Conservation (phyloP, 2,888 invertebrate species). For the Parochlus steinenii region DNA sequence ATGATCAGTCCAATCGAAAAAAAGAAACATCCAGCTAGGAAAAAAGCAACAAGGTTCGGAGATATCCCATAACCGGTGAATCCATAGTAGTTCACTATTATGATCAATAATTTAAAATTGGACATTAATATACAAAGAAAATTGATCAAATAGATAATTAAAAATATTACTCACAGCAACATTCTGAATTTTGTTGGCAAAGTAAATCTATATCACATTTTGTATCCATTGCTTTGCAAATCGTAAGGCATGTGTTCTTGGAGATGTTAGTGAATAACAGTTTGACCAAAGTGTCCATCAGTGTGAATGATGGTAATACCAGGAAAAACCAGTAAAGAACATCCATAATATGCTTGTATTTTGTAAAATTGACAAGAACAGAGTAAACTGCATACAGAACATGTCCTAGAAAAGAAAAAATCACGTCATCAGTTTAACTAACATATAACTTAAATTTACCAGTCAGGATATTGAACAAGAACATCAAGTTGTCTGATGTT, state of each 20-base stretch:
- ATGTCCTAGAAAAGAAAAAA: neutral
- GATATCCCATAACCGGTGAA: neutral
- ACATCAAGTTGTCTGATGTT: conserved; percentile 55
- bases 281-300: conserved; percentile 33
- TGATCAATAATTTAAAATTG: neutral
- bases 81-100: neutral
- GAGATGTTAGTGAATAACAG: conserved; percentile 21
- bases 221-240: conserved; percentile 2
- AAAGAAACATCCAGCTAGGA: neutral
- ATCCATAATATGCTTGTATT: conserved; percentile 39
- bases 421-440: neutral
- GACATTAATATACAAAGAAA: neutral
- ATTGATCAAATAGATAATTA: neutral
- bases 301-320: conserved; percentile 50
- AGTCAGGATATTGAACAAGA: too few species aligned
- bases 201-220: too few species aligned
- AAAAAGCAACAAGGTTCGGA: too few species aligned
- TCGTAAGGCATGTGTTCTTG: conserved; percentile 20
- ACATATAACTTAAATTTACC: too few species aligned
- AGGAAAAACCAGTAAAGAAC: conserved; percentile 49
- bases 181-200: neutral
- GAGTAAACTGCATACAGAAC: conserved; percentile 25
- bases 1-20: neutral
- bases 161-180: neutral
- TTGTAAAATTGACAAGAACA: conserved; percentile 39